These are phyloP conservation scores for Neoarius graeffei DNA, from an alignment of 2,113 vertebrate genomes.

Conservation along the genomic window DNA sequence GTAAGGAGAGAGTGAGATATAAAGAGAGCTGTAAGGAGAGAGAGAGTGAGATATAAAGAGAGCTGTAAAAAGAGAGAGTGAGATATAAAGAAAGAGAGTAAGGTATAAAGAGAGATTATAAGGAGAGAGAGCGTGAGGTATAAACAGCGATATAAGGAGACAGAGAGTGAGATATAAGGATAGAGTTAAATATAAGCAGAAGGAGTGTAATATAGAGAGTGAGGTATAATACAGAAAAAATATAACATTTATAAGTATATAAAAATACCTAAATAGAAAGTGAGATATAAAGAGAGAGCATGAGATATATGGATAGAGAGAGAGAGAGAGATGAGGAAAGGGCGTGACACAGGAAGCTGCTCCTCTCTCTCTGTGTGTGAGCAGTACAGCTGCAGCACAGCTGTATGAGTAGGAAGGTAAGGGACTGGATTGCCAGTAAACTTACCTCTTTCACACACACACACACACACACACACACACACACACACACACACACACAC, in stretches of 20 bases:
- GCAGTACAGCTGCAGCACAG: constrained; percentile 34
- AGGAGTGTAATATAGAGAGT: too few relatives aligned
- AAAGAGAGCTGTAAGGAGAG: not conserved
- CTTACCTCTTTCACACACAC: not conserved
- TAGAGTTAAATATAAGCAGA: not conserved
- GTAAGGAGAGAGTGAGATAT: not conserved
- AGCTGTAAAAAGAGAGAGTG: not conserved
- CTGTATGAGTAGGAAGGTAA: constrained; percentile 35
- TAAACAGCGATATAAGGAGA: not conserved
- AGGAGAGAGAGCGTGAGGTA: not conserved
- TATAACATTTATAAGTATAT: too few relatives aligned
- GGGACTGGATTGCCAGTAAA: constrained; percentile 15
- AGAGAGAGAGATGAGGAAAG: not conserved
- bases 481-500: constrained; percentile 22
- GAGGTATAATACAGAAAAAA: too few relatives aligned
- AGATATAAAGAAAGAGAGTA: not conserved
- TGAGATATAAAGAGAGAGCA: not conserved
- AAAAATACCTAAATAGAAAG: too few relatives aligned
- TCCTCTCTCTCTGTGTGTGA: not conserved
- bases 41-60: not conserved
- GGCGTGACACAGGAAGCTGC: constrained; percentile 7
- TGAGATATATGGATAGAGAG: not conserved
- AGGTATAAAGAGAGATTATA: not conserved
- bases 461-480: constrained; percentile 5
- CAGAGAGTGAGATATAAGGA: not conserved